Base-by-base conservation (phyloP, 2,113 vertebrate species). In the Lepus europaeus region DNA sequence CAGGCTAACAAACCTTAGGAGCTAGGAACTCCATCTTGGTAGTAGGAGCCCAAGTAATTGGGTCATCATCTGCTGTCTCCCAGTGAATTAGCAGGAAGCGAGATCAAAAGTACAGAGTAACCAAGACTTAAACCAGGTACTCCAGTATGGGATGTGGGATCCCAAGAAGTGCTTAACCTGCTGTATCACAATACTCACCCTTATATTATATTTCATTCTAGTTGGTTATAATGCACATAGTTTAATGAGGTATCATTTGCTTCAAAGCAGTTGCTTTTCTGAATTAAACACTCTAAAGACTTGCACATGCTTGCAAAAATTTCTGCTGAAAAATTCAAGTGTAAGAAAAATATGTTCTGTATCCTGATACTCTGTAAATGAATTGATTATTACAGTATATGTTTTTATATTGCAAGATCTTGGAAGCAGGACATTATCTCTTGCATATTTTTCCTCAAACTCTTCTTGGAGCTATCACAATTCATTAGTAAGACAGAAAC, bases 281-380 rank as follows among this genome's bases (percentile, higher is more conserved):
- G 94, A 63, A 33, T 11, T 80, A 0, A 90, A 45, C 12, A 68
- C 27, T 89, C 16, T 29, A 7, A 73, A 56, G 49, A n/a, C 19
- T 64, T 27, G 25, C 36, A 23, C 14, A 59, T 72, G 39, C 22
- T 81, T 68, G 45, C 27, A 70, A 56, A n/a, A 9, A 72, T 94
- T 83, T 85, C 59, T 87, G 14, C 36, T 89, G 25, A 77, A 93
- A 87, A 94, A 72, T 89, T 66, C 56, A 81, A 85, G 12, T 74
- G 14, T n/a, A 81, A 56, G 17, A 25, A 64, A 51, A 63, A 9
- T 79, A 20, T 64, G 13, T 78, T 36, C 14, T 77, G 45, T 23
- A 36, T 14, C 69, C 27, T 39, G 10, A 2, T 66, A 27, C 69
- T 82, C 59, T 87, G 74, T 63, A 82, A 76, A 2, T 59, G 3